Evolutionary conservation across 2,797 vertebrate species (phyloP), one percentile per base, ranked within the genome.

Genomic region (Columba guinea): DNA sequence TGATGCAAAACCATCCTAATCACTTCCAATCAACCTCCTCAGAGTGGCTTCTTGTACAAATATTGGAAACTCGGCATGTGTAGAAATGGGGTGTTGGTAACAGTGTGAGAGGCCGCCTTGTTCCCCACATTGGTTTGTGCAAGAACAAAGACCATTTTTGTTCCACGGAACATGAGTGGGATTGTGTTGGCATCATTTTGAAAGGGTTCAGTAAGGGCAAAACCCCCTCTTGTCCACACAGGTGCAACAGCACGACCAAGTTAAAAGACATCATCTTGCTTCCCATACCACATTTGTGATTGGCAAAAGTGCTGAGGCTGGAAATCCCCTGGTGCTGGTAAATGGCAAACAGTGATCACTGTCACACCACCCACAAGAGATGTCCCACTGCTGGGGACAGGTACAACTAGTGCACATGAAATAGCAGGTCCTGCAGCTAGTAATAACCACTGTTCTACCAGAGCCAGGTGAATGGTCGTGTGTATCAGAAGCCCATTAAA

Each of bases 161-260:
- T 59, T 91, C 71, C 91, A 55, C 11, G 39, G 28, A 7, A 62
- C 87, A 68, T 64, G 56, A 56, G 51, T 46, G 62, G 91, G 55
- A 93, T 70, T 68, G 64, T 58, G 35, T 37, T 73, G 81, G 77
- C 80, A 77, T 53, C 1, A 19, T 74, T 85, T 32, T 71, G 35
- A 74, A 94, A 86, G 37, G 30, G 37, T 67, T 77, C 30, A 28
- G 2, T 30, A 13, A 2, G 11, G 69, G 26, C 84, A 91, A 69
- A 13, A 2, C 3, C 27, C 34, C 2, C 5, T 52, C 48, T 58
- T 21, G 23, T 22, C 35, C 21, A 6, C 46, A 60, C 22, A 59
- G 78, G 71, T 0, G 0, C 26, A 71, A 48, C n/a, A 73, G 51
- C 67, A 62, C 0, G 0, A 52, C 12, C 1, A 0, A 77, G 48